Conservation (phyloP, 2,888 invertebrate genomes). For the Branchellion lobata region DNA sequence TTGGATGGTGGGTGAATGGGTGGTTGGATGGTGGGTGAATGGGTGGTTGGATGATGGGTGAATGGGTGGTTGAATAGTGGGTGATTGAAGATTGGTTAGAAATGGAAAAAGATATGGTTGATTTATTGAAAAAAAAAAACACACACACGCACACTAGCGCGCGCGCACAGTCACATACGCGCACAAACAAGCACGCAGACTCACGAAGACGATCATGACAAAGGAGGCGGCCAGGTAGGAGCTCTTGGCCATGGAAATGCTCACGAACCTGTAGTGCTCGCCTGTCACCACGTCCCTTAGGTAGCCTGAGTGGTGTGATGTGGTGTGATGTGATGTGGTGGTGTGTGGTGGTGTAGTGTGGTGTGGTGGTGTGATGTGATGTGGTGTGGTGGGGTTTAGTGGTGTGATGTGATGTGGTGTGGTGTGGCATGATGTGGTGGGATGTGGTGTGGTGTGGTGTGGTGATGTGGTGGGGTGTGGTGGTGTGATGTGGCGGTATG, state of each 20-base stretch:
- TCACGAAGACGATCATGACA: slow-evolving; percentile 97
- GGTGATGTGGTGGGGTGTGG: no score
- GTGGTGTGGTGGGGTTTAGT: no score
- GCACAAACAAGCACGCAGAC: slow-evolving; percentile 64
- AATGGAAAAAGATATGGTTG: neutral
- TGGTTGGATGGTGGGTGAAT: neutral
- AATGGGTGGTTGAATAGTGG: no score
- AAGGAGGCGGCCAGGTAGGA: slow-evolving; percentile 93
- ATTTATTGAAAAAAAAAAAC: neutral
- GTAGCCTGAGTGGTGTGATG: slow-evolving; percentile 57
- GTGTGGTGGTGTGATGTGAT: no score
- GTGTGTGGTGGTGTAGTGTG: neutral
- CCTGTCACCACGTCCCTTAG: slow-evolving; percentile 89
- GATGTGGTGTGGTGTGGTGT: no score
- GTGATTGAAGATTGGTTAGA: no score
- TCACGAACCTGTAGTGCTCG: slow-evolving; percentile 96
- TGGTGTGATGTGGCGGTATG: neutral
- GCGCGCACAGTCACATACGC: neutral
- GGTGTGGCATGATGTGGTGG: no score
- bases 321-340: neutral
- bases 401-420: neutral
- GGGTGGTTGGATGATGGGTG: no score
- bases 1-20: neutral
- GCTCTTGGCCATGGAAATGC: slow-evolving; percentile 90
- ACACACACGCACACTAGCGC: neutral